Evolutionary conservation across 2,113 vertebrate genomes (phyloP), one percentile per base, ranked within the genome.

Genomic region (Lucifuga dentata): DNA sequence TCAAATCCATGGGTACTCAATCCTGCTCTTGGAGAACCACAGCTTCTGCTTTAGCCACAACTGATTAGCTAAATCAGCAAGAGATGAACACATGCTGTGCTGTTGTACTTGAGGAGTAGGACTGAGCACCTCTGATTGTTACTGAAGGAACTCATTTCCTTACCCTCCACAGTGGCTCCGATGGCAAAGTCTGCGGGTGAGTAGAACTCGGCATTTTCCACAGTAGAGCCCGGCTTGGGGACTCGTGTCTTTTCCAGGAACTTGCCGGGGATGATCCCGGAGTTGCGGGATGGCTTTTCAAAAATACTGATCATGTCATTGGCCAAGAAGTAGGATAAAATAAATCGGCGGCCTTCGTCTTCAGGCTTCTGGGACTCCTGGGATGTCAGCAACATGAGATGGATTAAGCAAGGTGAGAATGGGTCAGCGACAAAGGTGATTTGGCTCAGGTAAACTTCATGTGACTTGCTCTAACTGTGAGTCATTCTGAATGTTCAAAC

Each of bases 231-330:
- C 0, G 95, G 95, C 76, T 98, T 98, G 32, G 90, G 66, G 0
- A 98, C 75, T 11, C 85, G 92, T 0, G 92, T 94, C 82, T 89
- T 96, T 63, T 86, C 75, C 19, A 99, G 87, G 67, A 94, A 97
- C 76, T 93, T 95, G 23, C 98, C 97, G 21, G 92, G 93, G 0
- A 89, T 90, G 82, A 96, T 93, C n/a, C 96, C 97, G 1, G 95
- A 96, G 83, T 98, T 98, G 11, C 69, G 89, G 16, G 87, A 52
- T 5, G 90, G 86, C 4, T 87, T 95, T 59, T 99, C 97, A 58
- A 93, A 98, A 85, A 99, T 95, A 78, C 95, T 93, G 62, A 99
- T 93, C 51, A 85, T 95, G 81, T 98, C 95, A 10, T 93, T 68
- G 0, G 94, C 89, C 26, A 97, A 90, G 86, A 88, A 95, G 75